Percentiles rank a stretch among this genome's conserved stretches.
Conservation (phyloP, 2,888 invertebrate species). For the Trissolcus japonicus region DNA sequence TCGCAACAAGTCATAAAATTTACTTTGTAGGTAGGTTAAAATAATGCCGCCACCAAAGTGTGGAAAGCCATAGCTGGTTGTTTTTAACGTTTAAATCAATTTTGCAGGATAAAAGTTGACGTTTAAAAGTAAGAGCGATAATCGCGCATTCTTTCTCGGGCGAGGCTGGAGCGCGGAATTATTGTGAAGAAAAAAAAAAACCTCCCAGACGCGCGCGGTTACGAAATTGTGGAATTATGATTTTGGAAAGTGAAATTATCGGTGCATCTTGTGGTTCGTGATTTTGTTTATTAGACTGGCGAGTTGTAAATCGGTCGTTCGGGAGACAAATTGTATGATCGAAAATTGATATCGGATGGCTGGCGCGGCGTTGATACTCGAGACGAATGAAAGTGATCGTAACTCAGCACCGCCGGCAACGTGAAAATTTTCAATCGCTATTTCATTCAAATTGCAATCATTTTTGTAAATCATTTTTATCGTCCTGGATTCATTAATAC, state of each 20-base stretch:
- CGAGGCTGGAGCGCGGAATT: constrained; percentile 4
- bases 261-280: constrained; percentile 22
- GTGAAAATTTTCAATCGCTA: constrained; percentile 5
- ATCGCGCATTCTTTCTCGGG: constrained; percentile 19
- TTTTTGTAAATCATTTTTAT: too few species aligned
- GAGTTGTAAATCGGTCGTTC: constrained; percentile 22
- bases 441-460: constrained; percentile 1
- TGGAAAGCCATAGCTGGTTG: too few species aligned
- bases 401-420: background rate
- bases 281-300: constrained; percentile 23
- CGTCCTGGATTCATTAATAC: too few species aligned
- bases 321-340: constrained; percentile 25
- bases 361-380: background rate
- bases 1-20: constrained; percentile 45
- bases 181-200: constrained; percentile 4
- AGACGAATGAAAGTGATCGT: constrained; percentile 8
- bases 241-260: constrained; percentile 41
- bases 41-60: too few species aligned
- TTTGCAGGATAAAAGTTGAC: constrained; percentile 20
- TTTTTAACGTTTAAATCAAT: constrained; percentile 40
- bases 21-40: constrained; percentile 19
- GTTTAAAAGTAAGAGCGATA: constrained; percentile 30
- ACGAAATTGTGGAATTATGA: constrained; percentile 36
- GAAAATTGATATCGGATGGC: constrained; percentile 20
- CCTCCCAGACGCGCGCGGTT: constrained; percentile 2